Evolutionary conservation across 2,888 invertebrate species (phyloP).

Genomic region (Cephus runcator): DNA sequence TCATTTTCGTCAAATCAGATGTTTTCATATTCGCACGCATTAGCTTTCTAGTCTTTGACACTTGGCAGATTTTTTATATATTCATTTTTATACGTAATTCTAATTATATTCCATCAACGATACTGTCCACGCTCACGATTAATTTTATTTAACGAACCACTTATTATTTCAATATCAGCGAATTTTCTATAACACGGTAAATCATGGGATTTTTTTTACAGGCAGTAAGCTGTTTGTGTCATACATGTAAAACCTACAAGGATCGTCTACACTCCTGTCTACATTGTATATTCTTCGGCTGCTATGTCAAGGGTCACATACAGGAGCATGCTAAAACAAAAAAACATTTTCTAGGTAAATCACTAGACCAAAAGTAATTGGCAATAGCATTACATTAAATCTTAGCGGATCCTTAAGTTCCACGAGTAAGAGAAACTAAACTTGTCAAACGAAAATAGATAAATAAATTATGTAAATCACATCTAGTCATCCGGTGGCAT

Average conservation of each 20-base stretch:
- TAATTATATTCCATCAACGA: neutral
- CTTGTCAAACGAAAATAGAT: neutral
- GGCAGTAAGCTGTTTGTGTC: slow-evolving; percentile 85
- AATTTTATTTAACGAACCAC: neutral
- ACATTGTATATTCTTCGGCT: slow-evolving; percentile 94
- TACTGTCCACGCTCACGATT: neutral
- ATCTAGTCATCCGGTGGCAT: neutral
- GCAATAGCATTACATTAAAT: neutral
- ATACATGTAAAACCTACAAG: slow-evolving; percentile 81
- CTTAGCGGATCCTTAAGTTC: neutral
- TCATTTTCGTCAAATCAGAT: neutral
- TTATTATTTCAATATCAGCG: neutral
- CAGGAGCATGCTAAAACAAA: slow-evolving; percentile 85
- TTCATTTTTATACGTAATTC: neutral
- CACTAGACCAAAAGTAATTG: neutral
- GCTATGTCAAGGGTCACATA: slow-evolving; percentile 84
- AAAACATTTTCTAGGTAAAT: slow-evolving; percentile 79
- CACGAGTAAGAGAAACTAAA: neutral
- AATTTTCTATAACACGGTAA: neutral
- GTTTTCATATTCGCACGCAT: neutral
- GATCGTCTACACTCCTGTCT: slow-evolving; percentile 87
- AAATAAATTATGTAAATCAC: neutral
- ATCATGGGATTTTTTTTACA: slow-evolving; percentile 62
- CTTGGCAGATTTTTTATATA: neutral
- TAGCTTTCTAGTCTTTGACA: neutral